A percentile compares a stretch with the other conserved stretches of the same genome.
Conservation (phyloP, 2,113 vertebrate genomes). For the Siphamia tubifer region DNA sequence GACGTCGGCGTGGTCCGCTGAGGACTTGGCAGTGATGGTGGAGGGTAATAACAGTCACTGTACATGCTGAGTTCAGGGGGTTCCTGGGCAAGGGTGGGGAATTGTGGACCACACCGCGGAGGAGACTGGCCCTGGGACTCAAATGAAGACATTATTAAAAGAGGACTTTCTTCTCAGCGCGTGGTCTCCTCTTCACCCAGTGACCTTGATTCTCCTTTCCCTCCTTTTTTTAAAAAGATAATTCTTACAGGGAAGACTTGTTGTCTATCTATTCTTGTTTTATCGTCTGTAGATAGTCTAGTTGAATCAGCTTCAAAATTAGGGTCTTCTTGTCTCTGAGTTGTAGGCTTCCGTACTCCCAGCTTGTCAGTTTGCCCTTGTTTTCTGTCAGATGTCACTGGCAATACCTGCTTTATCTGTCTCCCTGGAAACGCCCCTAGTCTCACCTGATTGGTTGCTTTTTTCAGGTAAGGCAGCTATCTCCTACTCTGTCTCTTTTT, state of each 20-base stretch:
- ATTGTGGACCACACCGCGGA: slow-evolving; percentile 94
- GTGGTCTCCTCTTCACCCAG: not conserved
- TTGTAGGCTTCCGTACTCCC: not conserved
- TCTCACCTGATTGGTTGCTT: slow-evolving; percentile 68
- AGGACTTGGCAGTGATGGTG: slow-evolving; percentile 90
- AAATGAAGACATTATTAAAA: slow-evolving; percentile 89
- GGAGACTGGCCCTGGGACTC: slow-evolving; percentile 89
- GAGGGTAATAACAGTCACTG: slow-evolving; percentile 93
- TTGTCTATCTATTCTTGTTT: not conserved
- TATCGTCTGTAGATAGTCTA: not conserved
- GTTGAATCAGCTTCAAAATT: slow-evolving; percentile 4
- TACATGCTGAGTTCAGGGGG: slow-evolving; percentile 95
- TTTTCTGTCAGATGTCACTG: slow-evolving; percentile 75
- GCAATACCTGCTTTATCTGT: slow-evolving; percentile 79
- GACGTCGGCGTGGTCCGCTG: slow-evolving; percentile 86
- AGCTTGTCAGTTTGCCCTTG: slow-evolving; percentile 65
- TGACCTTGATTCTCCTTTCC: slow-evolving; percentile 2
- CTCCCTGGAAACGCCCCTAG: slow-evolving; percentile 67
- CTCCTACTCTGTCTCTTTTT: slow-evolving; percentile 33
- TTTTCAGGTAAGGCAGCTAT: slow-evolving; percentile 52
- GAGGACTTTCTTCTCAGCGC: slow-evolving; percentile 56
- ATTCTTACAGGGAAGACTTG: not conserved
- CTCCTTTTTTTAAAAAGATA: not conserved
- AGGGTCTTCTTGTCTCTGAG: not conserved
- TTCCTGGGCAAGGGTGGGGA: slow-evolving; percentile 94